Evolutionary conservation across 1,140 invertebrate species (phyloP).

Genomic region (Drosophila biarmipes): DNA sequence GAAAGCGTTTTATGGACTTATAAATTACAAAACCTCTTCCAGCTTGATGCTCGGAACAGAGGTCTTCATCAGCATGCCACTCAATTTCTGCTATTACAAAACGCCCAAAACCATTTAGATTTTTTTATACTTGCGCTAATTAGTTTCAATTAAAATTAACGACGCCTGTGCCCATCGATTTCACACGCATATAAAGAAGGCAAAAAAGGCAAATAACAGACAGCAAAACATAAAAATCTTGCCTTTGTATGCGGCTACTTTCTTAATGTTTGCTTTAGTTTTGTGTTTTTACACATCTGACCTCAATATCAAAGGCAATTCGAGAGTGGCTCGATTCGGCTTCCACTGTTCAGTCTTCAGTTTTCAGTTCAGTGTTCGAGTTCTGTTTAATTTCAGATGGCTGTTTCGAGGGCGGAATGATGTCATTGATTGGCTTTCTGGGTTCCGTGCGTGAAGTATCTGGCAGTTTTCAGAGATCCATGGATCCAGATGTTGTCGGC

Average conservation of each 20-base stretch:
- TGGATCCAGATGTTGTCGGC: conserved; percentile 27
- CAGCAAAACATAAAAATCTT: conserved; percentile 61
- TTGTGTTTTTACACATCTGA: conserved; percentile 73
- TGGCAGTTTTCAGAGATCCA: conserved; percentile 40
- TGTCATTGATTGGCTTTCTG: conserved; percentile 59
- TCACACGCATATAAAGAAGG: conserved; percentile 68
- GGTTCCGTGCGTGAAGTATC: conserved; percentile 18
- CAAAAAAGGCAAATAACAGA: conserved; percentile 11
- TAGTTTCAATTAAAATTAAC: conserved; percentile 83
- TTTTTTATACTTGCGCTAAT: conserved; percentile 72
- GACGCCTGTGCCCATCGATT: conserved; percentile 69
- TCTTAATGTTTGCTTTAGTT: conserved; percentile 73
- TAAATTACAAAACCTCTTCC: conserved; percentile 17
- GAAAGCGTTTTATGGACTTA: conserved; percentile 11
- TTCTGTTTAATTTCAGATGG: conserved; percentile 43
- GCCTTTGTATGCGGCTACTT: conserved; percentile 47
- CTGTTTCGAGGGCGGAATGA: conserved; percentile 43
- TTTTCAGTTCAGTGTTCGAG: conserved; percentile 20
- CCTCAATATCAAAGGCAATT: conserved; percentile 67
- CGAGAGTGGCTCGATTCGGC: conserved; percentile 45
- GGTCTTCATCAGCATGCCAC: conserved; percentile 20
- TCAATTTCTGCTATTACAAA: conserved; percentile 37
- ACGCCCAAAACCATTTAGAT: conserved; percentile 30
- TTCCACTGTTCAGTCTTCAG: conserved; percentile 28
- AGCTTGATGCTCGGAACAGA: not conserved